Base-by-base conservation (phyloP, 2,888 invertebrate species). In the Andrena minutula region DNA sequence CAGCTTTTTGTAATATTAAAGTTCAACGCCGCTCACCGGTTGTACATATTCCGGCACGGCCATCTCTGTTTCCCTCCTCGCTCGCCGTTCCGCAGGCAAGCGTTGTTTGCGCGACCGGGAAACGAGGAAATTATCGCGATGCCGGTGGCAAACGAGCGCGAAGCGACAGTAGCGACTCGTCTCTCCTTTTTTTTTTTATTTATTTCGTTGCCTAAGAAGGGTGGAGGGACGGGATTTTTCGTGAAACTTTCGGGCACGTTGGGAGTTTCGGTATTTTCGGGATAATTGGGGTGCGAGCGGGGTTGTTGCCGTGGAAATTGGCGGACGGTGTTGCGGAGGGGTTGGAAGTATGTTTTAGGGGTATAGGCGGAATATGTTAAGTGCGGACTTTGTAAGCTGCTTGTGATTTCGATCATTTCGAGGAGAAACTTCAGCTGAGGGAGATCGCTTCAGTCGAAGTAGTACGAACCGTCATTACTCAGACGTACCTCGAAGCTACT, bases 1-100 rank as follows among this genome's bases (percentile, higher is more conserved):
- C 90, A 91, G 89, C 90, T 91, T 92, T 92, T 92, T 91, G 91
- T 91, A 90, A 91, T 90, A 90, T 92, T 91, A 91, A 92, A 92
- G 90, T 88, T 88, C 88, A 90, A 88, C 90, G 84, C 77, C 66
- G 85, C 74, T 79, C 71, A 66, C 83, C 86, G 79, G 75, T 65
- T 76, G 65, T 80, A 79, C 76, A 83, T 79, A 84, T 87, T 87
- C 76, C 84, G 65, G 65, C 76, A 20, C 71, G 56, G 49, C 70
- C 23, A 53, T 51, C 58, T 32, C 41, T 49, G n/a, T 56, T 4
- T 1, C 32, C 61, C 3, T 3, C 23, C 26, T n/a, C n/a, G 64
- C 30, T 76, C 30, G 65, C 30, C 64, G 53, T 77, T 77, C 47
- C 8, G 63, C 68, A 68, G 56, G 32, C 28, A 23, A 61, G 26